These are phyloP conservation scores for Gortyna flavago DNA, from an alignment of 2,888 invertebrate species.

Conservation along the genomic window DNA sequence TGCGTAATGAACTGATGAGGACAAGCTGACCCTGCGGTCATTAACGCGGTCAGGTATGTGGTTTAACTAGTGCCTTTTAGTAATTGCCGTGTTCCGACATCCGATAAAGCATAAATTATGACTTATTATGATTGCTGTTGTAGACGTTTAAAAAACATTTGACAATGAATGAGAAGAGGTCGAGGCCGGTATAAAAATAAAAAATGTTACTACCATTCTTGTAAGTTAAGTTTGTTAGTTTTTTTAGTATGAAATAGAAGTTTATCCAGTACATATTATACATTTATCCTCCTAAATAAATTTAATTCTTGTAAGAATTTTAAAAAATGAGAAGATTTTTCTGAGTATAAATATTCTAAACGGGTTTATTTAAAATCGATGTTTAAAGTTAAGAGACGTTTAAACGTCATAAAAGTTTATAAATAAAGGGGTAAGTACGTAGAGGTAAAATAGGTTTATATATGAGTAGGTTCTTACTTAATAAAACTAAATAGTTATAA, in stretches of 20 bases:
- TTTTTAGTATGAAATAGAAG: too few species aligned
- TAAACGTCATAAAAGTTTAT: not conserved
- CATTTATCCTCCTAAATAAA: too few species aligned
- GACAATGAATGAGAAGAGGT: not conserved
- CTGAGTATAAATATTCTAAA: not conserved
- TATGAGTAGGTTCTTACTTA: not conserved
- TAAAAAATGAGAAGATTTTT: not conserved
- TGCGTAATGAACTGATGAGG: not conserved
- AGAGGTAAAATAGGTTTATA: not conserved
- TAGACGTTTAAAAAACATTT: not conserved
- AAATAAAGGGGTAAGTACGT: not conserved
- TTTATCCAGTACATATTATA: too few species aligned
- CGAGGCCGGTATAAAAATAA: not conserved
- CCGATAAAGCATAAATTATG: not conserved
- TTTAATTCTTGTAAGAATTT: too few species aligned
- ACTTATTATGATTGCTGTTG: not conserved
- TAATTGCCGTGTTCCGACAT: not conserved
- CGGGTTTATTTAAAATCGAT: not conserved
- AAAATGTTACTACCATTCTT: not conserved
- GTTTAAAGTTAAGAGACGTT: not conserved
- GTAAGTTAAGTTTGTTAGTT: not conserved
- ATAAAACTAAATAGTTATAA: not conserved
- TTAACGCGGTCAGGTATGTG: not conserved
- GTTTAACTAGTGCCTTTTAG: not conserved
- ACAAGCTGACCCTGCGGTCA: conserved; percentile 4